phyloP scores from a whole-genome alignment of 2,113 vertebrate species.

The Axis porcinus region DNA sequence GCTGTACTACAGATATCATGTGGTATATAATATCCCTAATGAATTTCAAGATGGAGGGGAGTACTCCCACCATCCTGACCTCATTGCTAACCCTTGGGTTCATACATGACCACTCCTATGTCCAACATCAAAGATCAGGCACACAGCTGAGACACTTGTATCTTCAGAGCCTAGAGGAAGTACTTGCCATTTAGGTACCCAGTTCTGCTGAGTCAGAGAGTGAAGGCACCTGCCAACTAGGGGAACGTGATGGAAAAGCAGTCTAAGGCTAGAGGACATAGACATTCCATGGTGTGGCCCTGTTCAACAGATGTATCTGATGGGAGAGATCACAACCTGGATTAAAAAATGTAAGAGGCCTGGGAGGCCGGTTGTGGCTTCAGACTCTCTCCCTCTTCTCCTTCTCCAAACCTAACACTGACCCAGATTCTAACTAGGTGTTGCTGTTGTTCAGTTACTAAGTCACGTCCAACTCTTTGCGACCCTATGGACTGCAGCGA shows the following conservation, averaged over 20 bases:
- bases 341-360: background rate
- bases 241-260: fast-evolving
- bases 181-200: fast-evolving
- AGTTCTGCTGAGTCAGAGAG: background rate
- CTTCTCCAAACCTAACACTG: background rate
- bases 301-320: fast-evolving
- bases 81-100: background rate
- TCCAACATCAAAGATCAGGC: background rate
- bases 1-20: background rate
- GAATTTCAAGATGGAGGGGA: background rate
- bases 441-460: background rate
- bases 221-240: fast-evolving
- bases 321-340: fast-evolving
- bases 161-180: background rate
- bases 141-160: background rate
- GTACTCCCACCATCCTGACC: fast-evolving
- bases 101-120: fast-evolving
- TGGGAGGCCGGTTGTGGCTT: fast-evolving
- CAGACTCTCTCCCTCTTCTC: background rate
- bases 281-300: fast-evolving
- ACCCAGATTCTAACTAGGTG: background rate
- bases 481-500: background rate
- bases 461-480: background rate
- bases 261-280: fast-evolving
- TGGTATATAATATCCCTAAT: fast-evolving